A percentile compares a stretch with the other conserved stretches of the same genome.
phyloP scores from a whole-genome alignment of 2,113 vertebrate genomes.

The Hippopotamus amphibius region DNA sequence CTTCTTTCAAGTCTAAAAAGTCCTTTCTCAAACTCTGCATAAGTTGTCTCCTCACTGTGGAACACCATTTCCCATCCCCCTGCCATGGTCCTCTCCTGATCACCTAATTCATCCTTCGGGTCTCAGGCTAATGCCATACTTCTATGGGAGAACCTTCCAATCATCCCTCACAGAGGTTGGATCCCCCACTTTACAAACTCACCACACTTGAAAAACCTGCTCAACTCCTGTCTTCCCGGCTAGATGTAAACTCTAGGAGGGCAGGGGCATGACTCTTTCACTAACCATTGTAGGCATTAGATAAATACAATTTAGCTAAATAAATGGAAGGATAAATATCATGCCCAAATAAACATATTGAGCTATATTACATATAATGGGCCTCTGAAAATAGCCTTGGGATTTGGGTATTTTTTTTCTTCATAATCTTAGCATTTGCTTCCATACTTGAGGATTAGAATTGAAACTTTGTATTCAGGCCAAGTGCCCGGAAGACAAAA shows the following conservation, averaged over 20 bases:
- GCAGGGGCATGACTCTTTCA: background rate
- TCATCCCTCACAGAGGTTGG: background rate
- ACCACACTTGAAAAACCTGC: background rate
- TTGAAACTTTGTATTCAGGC: slow-evolving; percentile 28
- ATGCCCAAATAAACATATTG: slow-evolving; percentile 12
- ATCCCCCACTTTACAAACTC: slow-evolving; percentile 8
- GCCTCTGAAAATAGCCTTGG: background rate
- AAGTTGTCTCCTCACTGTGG: background rate
- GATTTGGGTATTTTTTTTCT: background rate
- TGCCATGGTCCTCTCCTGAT: background rate
- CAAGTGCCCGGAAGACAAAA: slow-evolving; percentile 56
- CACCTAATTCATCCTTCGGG: slow-evolving; percentile 1
- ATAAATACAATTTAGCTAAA: background rate
- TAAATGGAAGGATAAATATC: slow-evolving; percentile 38
- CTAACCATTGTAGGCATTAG: slow-evolving; percentile 16
- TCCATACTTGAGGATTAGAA: slow-evolving; percentile 38
- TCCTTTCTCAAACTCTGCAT: background rate
- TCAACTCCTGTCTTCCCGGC: background rate
- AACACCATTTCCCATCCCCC: background rate
- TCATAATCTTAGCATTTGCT: slow-evolving; percentile 49
- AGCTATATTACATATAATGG: background rate
- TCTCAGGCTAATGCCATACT: slow-evolving; percentile 13
- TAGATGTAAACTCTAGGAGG: background rate
- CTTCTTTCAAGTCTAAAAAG: slow-evolving; percentile 47
- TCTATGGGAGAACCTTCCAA: background rate